These are phyloP conservation scores for Dunckerocampus dactyliophorus DNA, from an alignment of 2,113 vertebrate species.

Conservation along the genomic window DNA sequence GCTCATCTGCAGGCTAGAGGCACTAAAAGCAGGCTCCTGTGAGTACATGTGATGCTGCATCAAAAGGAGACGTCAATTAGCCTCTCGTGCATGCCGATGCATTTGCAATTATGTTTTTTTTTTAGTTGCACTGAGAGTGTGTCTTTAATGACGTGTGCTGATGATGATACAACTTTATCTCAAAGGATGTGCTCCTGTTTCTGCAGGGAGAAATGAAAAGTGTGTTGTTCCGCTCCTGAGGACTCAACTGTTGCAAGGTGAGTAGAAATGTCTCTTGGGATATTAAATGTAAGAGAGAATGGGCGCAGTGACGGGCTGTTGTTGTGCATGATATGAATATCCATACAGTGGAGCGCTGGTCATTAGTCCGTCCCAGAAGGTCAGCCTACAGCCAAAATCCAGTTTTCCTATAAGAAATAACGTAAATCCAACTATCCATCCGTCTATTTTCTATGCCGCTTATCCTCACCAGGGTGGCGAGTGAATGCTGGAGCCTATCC, in stretches of 20 bases:
- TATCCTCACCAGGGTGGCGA: no score
- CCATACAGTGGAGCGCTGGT: no score
- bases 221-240: conserved; percentile 41
- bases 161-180: conserved; percentile 21
- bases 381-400: no score
- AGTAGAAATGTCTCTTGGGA: conserved; percentile 32
- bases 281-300: conserved; percentile 14
- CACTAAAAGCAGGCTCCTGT: conserved; percentile 37
- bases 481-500: no score
- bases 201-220: conserved; percentile 44
- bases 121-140: no score
- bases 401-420: no score
- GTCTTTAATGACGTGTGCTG: conserved; percentile 3
- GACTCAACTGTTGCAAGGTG: conserved; percentile 56
- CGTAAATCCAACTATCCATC: no score
- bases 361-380: not conserved
- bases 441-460: no score
- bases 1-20: conserved; percentile 41
- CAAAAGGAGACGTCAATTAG: conserved; percentile 25
- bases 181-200: conserved; percentile 18
- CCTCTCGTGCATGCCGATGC: conserved; percentile 19
- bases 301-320: no score
- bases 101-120: not conserved
- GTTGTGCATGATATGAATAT: not conserved
- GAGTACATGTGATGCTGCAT: conserved; percentile 50